Evolutionary conservation across 2,113 vertebrate genomes (phyloP), one percentile per base, ranked within the genome.

Genomic region (Sceloporus undulatus): DNA sequence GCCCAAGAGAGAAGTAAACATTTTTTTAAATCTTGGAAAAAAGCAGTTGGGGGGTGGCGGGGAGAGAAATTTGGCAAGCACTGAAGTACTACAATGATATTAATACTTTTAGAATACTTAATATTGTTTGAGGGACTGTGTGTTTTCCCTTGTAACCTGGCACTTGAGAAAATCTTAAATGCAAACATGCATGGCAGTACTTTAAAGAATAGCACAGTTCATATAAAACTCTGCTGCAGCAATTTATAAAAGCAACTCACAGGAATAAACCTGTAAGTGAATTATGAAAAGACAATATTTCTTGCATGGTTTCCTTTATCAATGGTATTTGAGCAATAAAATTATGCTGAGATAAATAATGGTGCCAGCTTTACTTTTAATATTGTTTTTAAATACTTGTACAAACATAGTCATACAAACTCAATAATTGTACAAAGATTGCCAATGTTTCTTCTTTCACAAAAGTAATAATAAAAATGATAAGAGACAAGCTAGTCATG

Each of bases 241-340:
- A 0, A 74, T 0, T 70, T 65, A 68, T 74, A 11, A 29, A 27
- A 88, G 59, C 0, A 62, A 79, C 87, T 89, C 10, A 38, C 27
- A 38, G 14, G 23, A 65, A 2, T 85, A 79, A 89, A 79, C 86
- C 3, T 76, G 88, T 19, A 65, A 40, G 3, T 27, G 2, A 5
- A 80, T 91, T 84, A 59, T 88, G 48, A 84, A 2, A 42, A 40
- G 73, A 38, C 23, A 87, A 21, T 0, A 5, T 71, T 87, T 79
- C 84, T 94, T 75, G 14, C 84, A 14, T 82, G 65, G 5, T 87
- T 90, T 84, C 65, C 90, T 4, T 87, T 92, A 88, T 79, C 70
- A 87, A 56, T 66, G 29, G 83, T 85, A 7, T 52, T 87, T 85
- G 86, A 79, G 66, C 75, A 52, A 66, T 34, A 82, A 85, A 85